Evolutionary conservation across 2,888 invertebrate genomes (phyloP).

Genomic region (Tenthredo scrophulariae): DNA sequence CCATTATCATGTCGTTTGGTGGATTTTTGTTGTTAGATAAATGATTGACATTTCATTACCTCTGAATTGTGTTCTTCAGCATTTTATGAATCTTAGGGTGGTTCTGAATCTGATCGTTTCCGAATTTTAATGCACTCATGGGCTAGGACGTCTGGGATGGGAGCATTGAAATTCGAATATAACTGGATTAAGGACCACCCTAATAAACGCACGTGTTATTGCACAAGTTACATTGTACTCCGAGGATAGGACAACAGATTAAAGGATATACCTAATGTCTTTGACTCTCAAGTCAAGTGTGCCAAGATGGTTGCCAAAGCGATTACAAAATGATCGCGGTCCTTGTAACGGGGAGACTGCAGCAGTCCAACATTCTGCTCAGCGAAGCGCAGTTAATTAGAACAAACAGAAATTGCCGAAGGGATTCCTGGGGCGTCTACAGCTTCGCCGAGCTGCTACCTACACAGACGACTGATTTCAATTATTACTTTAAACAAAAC

Average conservation of each 20-base stretch:
- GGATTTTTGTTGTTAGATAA: not conserved
- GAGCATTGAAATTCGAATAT: too few relatives aligned
- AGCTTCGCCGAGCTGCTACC: slow-evolving; percentile 9
- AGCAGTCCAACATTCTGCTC: slow-evolving; percentile 24
- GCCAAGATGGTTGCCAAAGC: slow-evolving; percentile 17
- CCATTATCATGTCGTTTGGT: not conserved
- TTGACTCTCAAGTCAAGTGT: slow-evolving; percentile 8
- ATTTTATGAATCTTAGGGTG: not conserved
- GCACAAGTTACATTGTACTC: not conserved
- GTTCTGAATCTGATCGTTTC: too few relatives aligned
- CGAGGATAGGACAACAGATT: not conserved
- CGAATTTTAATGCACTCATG: too few relatives aligned
- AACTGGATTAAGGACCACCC: too few relatives aligned
- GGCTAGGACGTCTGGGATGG: too few relatives aligned
- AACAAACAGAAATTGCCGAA: slow-evolving; percentile 47
- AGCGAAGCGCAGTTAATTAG: slow-evolving; percentile 34
- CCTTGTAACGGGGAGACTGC: not conserved
- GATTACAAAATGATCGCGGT: slow-evolving; percentile 2
- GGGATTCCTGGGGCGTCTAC: slow-evolving; percentile 15
- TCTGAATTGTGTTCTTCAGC: not conserved
- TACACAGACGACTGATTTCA: slow-evolving; percentile 37
- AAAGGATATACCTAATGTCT: not conserved
- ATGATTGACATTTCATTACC: slow-evolving; percentile 1
- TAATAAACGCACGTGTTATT: not conserved
- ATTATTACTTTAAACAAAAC: slow-evolving; percentile 25